Evolutionary conservation across 2,888 invertebrate genomes (phyloP).

Genomic region (Lasioglossum zephyrum): DNA sequence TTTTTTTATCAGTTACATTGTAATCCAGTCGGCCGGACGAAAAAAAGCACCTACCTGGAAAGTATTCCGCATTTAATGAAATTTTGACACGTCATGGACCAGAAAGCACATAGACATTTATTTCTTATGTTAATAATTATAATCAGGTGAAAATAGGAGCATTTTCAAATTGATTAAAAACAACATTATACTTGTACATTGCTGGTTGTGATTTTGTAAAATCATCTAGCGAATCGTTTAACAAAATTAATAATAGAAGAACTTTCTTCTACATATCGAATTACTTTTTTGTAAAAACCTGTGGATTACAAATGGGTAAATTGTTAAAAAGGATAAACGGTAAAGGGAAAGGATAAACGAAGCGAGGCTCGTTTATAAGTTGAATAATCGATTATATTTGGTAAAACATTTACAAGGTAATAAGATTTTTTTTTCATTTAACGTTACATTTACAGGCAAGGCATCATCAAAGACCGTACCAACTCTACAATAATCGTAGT

Average conservation of each 20-base stretch:
- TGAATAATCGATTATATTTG: constrained; percentile 84
- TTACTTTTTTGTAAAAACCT: not conserved
- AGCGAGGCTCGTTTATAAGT: constrained; percentile 69
- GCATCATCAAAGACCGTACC: constrained; percentile 84
- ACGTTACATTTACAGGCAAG: constrained; percentile 84
- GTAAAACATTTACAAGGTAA: constrained; percentile 84
- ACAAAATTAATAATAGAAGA: not conserved
- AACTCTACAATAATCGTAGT: constrained; percentile 81
- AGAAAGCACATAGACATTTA: no score
- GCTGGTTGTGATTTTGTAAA: not conserved
- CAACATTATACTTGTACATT: not conserved
- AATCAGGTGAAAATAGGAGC: not conserved
- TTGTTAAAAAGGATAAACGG: not conserved
- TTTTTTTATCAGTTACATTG: not conserved
- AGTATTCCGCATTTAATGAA: no score
- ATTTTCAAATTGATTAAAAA: not conserved
- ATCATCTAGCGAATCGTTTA: not conserved
- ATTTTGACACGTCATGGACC: no score
- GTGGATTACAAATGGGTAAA: not conserved
- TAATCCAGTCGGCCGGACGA: no score
- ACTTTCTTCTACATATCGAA: not conserved
- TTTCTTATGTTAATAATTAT: not conserved
- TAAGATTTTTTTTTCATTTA: constrained; percentile 81
- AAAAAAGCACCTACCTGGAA: no score
- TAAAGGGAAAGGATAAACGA: not conserved